Evolutionary conservation across 2,888 invertebrate genomes (phyloP), one percentile per base, ranked within the genome.

Genomic region (Lingula anatina): DNA sequence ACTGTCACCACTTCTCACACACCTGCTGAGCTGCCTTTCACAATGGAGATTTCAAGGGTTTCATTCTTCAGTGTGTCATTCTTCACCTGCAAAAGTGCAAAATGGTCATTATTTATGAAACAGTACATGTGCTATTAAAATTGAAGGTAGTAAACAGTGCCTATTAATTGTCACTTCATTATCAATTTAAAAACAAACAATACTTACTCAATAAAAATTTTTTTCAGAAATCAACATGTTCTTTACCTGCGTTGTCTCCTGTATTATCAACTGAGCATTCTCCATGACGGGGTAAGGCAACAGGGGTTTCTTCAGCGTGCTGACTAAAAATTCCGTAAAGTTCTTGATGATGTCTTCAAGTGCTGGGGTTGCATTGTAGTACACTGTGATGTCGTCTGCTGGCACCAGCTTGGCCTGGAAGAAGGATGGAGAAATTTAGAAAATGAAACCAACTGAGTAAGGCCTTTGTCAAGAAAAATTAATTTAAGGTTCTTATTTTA

Each of bases 351-450:
- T 83, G 51, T 85, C 83, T 3, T 53, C 51, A 28, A 80, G 64
- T 27, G 64, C 63, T 7, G 57, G 57, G 1, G 64, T 51, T 2
- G 72, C 64, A 51, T 83, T 79, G 70, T 88, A 91, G 76, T 84
- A 91, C 12, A 92, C 87, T 38, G 84, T 82, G 4, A 95, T 90
- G 55, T 87, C 86, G 78, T 97, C 95, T 1, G 91, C 88, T 0
- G 95, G 95, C 23, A 93, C 87, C 31, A 96, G 81, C 65, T 88
- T 87, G 0, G 90, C 94, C 79, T 77, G 60, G 24, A 60, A 54
- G 5, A 21, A 35, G 38, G 43, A n/a, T n/a, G n/a, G n/a, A n/a
- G n/a, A n/a, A 37, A 50, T 15, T 18, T 18, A 40, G 18, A 26
- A 5, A 15, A 18, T 18, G 35, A 31, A 23, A 24, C 35, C 18